Conservation (phyloP, 2,113 vertebrate species). For the Conger conger region DNA sequence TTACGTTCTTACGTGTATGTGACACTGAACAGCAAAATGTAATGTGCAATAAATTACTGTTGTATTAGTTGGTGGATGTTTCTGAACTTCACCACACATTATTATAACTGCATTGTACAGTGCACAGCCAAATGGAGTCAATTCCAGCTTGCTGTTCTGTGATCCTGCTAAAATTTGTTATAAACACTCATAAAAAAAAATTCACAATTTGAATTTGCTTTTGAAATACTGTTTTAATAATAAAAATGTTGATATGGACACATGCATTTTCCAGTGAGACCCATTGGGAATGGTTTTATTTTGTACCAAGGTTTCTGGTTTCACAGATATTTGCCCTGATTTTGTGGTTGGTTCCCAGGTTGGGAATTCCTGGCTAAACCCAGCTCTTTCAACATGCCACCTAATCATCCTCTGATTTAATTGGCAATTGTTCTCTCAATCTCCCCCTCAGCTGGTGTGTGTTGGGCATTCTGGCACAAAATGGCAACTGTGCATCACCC, state of each 20-base stretch:
- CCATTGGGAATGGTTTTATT: not conserved
- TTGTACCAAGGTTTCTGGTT: not conserved
- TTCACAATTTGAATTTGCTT: not conserved
- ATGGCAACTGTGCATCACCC: too few species aligned
- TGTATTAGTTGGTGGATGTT: conserved; percentile 42
- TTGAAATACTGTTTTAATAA: not conserved
- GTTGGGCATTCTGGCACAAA: too few species aligned
- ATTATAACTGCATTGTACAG: not conserved
- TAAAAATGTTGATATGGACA: not conserved
- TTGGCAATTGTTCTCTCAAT: too few species aligned
- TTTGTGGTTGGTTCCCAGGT: too few species aligned
- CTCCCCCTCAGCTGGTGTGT: too few species aligned
- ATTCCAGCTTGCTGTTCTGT: not conserved
- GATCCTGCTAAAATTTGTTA: not conserved
- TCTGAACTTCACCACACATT: conserved; percentile 34
- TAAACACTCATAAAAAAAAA: not conserved
- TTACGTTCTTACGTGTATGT: conserved; percentile 48
- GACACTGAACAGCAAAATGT: conserved; percentile 58
- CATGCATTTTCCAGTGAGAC: not conserved
- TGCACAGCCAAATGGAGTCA: not conserved
- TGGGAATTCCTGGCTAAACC: too few species aligned
- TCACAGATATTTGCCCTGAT: not conserved
- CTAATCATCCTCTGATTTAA: too few species aligned
- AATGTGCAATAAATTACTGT: conserved; percentile 53
- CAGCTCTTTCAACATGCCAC: too few species aligned